Percentiles rank a stretch among this genome's conserved stretches.
These are phyloP conservation scores for Poecilobothrus nobilitatus DNA, from an alignment of 2,888 invertebrate species.

Conservation along the genomic window DNA sequence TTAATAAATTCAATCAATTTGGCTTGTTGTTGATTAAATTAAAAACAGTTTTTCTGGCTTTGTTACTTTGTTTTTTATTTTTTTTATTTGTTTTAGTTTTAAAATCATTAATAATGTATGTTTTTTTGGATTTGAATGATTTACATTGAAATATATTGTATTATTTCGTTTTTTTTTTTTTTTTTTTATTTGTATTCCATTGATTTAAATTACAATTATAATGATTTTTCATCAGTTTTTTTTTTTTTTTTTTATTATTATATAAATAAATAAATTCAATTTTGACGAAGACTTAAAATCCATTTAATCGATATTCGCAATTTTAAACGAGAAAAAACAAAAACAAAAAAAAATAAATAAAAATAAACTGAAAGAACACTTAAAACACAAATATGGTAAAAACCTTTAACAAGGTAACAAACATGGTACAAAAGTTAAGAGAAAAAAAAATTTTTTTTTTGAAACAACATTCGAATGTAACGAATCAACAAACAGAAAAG, in stretches of 20 bases:
- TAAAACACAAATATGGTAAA: slow-evolving; percentile 1
- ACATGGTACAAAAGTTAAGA: not conserved
- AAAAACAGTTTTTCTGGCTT: not conserved
- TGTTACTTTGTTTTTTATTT: not conserved
- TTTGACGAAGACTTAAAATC: not conserved
- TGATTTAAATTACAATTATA: slow-evolving; percentile 6
- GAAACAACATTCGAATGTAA: not conserved
- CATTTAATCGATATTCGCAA: slow-evolving; percentile 4
- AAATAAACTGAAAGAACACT: not conserved
- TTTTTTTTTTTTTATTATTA: no score
- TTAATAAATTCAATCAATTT: slow-evolving; percentile 1
- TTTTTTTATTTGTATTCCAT: not conserved
- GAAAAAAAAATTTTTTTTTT: not conserved
- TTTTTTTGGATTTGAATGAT: slow-evolving; percentile 6
- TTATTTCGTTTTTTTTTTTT: no score
- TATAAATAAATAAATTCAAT: not conserved
- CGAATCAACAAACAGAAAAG: not conserved
- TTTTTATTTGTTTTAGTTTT: not conserved
- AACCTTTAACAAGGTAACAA: not conserved
- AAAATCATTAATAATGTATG: slow-evolving; percentile 1
- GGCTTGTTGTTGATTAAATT: slow-evolving; percentile 4
- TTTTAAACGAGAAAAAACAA: not conserved
- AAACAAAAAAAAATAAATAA: no score
- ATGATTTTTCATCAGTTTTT: slow-evolving; percentile 1
- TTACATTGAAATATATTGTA: not conserved